Conservation (phyloP, 2,888 invertebrate species). For the Oligia latruncula region DNA sequence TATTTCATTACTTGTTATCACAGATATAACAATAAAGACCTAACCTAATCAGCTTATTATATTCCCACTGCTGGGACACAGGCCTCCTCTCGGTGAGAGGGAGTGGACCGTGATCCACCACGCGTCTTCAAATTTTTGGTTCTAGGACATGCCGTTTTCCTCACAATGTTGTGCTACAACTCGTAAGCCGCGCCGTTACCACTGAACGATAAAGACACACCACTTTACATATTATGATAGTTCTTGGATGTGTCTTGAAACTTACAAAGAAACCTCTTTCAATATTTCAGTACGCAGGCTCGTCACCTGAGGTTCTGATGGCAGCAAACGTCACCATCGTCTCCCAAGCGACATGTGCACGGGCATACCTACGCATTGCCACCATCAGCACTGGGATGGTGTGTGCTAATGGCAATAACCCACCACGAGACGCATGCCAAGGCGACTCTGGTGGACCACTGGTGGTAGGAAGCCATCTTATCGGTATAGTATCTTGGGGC, state of each 20-base stretch:
- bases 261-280: neutral
- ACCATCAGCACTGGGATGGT: slow-evolving; percentile 83
- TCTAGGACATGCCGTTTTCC: too few relatives aligned
- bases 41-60: too few relatives aligned
- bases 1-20: neutral
- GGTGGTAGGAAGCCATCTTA: slow-evolving; percentile 81
- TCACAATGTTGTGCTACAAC: too few relatives aligned
- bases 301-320: slow-evolving; percentile 76
- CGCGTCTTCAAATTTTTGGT: too few relatives aligned
- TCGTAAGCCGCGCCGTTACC: too few relatives aligned
- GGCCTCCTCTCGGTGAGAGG: too few relatives aligned
- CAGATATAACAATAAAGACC: neutral
- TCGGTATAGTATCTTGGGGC: slow-evolving; percentile 91
- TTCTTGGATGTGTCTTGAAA: neutral
- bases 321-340: slow-evolving; percentile 84
- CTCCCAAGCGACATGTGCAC: slow-evolving; percentile 78
- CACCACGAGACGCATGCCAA: slow-evolving; percentile 86
- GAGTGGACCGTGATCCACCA: too few relatives aligned
- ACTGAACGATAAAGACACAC: neutral
- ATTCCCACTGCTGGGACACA: too few relatives aligned
- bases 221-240: neutral
- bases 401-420: slow-evolving; percentile 80
- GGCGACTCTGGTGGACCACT: slow-evolving; percentile 91
- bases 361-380: slow-evolving; percentile 80
- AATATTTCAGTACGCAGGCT: slow-evolving; percentile 80